Conservation (phyloP, 2,888 invertebrate species). For the Fissipunctia ypsillon region DNA sequence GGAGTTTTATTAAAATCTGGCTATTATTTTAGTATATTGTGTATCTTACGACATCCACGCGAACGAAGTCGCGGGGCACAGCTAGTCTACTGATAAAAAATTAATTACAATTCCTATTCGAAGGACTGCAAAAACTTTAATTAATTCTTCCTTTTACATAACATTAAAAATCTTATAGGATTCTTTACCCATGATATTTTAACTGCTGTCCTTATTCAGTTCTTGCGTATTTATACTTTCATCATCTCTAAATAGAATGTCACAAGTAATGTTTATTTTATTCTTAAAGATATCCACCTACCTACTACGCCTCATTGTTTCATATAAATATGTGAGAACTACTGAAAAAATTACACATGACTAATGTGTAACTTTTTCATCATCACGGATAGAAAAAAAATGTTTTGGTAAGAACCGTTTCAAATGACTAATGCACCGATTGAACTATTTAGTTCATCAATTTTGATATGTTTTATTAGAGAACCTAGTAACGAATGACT, state of each 20-base stretch:
- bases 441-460: conserved; percentile 37
- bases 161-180: conserved; percentile 3
- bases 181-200: conserved; percentile 9
- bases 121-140: conserved; percentile 20
- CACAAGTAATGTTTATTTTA: no score
- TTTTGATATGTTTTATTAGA: conserved; percentile 37
- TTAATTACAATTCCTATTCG: background rate
- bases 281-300: background rate
- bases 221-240: background rate
- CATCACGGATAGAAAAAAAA: conserved; percentile 18
- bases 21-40: no score
- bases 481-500: background rate
- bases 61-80: no score
- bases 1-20: no score
- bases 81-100: no score
- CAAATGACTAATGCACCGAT: conserved; percentile 41
- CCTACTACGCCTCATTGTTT: background rate
- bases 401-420: conserved; percentile 20
- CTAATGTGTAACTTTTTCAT: no score
- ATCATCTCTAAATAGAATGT: background rate
- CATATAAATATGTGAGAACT: conserved; percentile 24
- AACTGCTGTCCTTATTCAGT: background rate
- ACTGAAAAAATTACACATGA: conserved; percentile 37
- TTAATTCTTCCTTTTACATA: conserved; percentile 20
- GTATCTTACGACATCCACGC: no score